Conservation (phyloP, 2,113 vertebrate genomes). For the Lagenorhynchus albirostris region DNA sequence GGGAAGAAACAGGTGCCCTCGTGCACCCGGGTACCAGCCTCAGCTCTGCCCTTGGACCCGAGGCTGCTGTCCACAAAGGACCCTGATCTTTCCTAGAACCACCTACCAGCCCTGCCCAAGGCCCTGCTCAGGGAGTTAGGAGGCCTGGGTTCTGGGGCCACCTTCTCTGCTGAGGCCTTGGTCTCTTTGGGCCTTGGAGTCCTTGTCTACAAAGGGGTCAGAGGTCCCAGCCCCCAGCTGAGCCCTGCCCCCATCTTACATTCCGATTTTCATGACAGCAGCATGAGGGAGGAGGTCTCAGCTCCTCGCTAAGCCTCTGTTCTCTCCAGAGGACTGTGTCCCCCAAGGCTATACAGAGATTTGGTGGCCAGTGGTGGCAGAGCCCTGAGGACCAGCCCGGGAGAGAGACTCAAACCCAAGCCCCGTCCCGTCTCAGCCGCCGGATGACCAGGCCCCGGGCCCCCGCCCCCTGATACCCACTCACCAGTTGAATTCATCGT, state of each 20-base stretch:
- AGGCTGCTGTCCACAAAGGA: not conserved
- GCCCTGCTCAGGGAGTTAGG: not conserved
- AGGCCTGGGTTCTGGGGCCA: not conserved
- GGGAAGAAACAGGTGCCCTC: not conserved
- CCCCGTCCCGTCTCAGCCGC: accelerated
- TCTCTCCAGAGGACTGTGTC: not conserved
- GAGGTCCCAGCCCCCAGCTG: not conserved
- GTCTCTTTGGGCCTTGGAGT: not conserved
- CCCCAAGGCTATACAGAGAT: not conserved
- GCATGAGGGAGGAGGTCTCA: not conserved
- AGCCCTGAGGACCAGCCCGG: not conserved
- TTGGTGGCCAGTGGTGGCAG: not conserved
- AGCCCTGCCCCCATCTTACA: not conserved
- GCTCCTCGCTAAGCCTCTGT: not conserved
- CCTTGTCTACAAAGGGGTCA: not conserved
- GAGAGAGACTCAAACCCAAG: not conserved
- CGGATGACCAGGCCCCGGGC: not conserved
- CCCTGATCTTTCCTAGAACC: not conserved
- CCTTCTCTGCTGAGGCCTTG: not conserved
- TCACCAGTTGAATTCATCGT: conserved; percentile 99
- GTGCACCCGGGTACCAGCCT: not conserved
- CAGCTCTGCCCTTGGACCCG: not conserved
- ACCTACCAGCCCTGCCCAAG: not conserved
- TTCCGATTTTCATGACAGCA: not conserved
- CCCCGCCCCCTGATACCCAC: conserved; percentile 55